Percentiles rank a stretch among this genome's conserved stretches.
phyloP scores from a whole-genome alignment of 2,797 vertebrate species.

The Notolepis coatsorum region DNA sequence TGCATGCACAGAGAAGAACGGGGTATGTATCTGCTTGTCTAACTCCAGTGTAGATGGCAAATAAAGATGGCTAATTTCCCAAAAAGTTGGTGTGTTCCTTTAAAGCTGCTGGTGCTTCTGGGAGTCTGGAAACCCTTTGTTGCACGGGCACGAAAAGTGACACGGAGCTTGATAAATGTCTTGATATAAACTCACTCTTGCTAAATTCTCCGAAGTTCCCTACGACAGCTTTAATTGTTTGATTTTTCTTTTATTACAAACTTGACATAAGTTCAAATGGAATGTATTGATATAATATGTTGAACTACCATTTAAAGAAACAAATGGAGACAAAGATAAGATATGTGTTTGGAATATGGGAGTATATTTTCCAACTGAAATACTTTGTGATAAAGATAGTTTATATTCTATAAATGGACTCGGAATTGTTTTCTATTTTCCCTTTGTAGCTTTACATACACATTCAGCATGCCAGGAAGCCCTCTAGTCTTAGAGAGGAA shows the following conservation, averaged over 20 bases:
- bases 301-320: constrained; percentile 20
- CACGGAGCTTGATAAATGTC: constrained; percentile 15
- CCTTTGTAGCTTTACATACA: neutral
- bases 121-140: neutral
- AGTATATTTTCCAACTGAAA: constrained; percentile 39
- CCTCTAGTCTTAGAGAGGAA: too few species aligned
- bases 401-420: constrained; percentile 41
- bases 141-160: neutral
- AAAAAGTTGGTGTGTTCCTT: neutral
- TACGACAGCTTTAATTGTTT: too few species aligned
- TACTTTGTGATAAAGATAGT: constrained; percentile 54
- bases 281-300: constrained; percentile 30
- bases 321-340: constrained; percentile 19
- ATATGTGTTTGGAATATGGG: constrained; percentile 31
- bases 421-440: neutral
- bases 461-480: neutral
- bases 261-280: constrained; percentile 8
- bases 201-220: too few species aligned
- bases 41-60: too few species aligned
- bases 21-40: too few species aligned
- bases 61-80: neutral
- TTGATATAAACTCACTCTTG: constrained; percentile 4
- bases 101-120: neutral
- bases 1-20: too few species aligned
- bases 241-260: neutral